Evolutionary conservation across 2,797 vertebrate species (phyloP).

Genomic region (Falco cherrug): DNA sequence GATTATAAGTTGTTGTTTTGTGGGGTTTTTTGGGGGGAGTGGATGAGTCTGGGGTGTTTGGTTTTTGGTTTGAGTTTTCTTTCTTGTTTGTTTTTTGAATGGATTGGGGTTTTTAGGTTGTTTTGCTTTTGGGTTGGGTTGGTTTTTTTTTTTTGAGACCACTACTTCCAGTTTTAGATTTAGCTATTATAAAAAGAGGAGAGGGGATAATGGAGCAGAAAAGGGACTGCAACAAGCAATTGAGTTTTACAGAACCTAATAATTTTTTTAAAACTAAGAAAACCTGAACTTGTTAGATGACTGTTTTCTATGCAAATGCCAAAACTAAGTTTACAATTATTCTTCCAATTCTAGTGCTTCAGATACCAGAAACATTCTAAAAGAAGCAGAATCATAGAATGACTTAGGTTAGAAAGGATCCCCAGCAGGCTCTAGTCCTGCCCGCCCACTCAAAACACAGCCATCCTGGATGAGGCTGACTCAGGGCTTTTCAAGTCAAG

Average conservation of each 20-base stretch:
- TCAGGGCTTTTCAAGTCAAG: not conserved
- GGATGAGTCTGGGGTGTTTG: not conserved
- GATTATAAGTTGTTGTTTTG: not conserved
- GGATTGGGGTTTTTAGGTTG: no score
- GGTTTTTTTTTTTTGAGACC: not conserved
- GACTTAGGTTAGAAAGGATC: not conserved
- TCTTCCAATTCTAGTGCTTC: not conserved
- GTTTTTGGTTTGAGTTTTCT: not conserved
- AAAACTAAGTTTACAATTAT: not conserved
- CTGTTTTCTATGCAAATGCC: not conserved
- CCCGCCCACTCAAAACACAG: not conserved
- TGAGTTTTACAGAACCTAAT: not conserved
- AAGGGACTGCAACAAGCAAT: not conserved
- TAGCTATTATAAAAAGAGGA: not conserved
- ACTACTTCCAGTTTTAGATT: not conserved
- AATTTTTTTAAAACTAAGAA: not conserved
- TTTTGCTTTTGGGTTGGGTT: no score
- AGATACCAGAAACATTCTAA: not conserved
- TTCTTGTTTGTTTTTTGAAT: not conserved
- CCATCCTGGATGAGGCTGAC: not conserved
- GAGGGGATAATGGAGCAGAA: not conserved
- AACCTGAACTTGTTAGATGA: not conserved
- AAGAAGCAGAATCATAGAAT: not conserved
- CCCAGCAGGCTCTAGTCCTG: not conserved
- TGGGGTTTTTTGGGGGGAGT: fast-evolving